Base-by-base conservation (phyloP, 2,113 vertebrate species). In the Mus pahari region DNA sequence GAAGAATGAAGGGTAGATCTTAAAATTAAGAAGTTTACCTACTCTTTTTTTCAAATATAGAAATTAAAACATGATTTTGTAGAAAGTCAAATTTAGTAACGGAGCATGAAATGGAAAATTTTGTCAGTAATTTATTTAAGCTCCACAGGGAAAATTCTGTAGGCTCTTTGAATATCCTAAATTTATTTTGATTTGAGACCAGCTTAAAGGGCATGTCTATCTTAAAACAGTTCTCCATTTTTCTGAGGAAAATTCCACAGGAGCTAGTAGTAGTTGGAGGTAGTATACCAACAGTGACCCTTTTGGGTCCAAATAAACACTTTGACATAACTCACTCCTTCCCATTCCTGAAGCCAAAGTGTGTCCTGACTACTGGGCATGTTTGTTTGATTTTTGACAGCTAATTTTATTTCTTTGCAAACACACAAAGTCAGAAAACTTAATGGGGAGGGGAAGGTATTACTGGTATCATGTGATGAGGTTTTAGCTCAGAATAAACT, bases 101-200 rank as follows among this genome's bases (percentile, higher is more conserved):
- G 91, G 66, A 94, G 55, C 82, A 91, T 97, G 77, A 84, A 92
- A 94, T 96, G 93, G 93, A 96, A 96, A 96, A 79, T 91, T 96
- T 97, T 95, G 94, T 92, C 82, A 96, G 75, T 95, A 68, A 97
- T 97, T 98, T 97, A 97, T 94, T 96, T 94, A 97, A 91, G 78
- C 45, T 95, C 93, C 68, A 90, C 86, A 96, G 92, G 95, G 24
- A 97, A 96, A 96, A 83, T 95, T 82, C 89, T 97, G 86, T 93
- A 96, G 96, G 87, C 71, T 94, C 97, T 97, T 97, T 93, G 77
- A 96, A 90, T 95, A 97, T 94, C 84, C 94, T 96, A 92, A 96
- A 97, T 97, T 96, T 98, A 97, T 97, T 97, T 97, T 96, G 60
- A 97, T 95, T 97, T 97, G 94, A 96, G 74, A 96, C 92, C 78